These are phyloP conservation scores for Hydrophis major DNA, from an alignment of 2,797 vertebrate species.

Conservation along the genomic window DNA sequence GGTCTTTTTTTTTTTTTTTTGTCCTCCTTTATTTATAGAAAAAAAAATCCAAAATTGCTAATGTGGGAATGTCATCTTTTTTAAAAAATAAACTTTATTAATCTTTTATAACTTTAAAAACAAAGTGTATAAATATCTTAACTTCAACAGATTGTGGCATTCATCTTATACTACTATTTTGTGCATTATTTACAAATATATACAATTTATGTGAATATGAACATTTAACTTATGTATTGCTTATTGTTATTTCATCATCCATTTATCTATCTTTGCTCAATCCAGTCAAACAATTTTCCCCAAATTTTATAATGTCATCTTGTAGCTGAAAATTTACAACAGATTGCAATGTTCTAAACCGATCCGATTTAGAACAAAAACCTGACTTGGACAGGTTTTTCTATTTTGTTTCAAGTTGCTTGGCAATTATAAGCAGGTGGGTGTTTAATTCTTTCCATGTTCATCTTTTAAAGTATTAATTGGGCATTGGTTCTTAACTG, in stretches of 20 bases:
- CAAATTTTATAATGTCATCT: neutral
- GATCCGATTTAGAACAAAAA: slow-evolving; percentile 38
- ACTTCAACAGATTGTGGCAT: no score
- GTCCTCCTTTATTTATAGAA: neutral
- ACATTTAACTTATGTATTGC: no score
- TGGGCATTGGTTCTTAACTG: neutral
- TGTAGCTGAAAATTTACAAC: slow-evolving; percentile 28
- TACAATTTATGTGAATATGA: no score
- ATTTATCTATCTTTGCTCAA: no score
- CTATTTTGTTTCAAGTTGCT: slow-evolving; percentile 47
- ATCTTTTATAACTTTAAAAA: no score
- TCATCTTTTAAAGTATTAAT: neutral
- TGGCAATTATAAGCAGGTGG: slow-evolving; percentile 50
- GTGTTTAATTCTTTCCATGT: slow-evolving; percentile 41
- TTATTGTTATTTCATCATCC: no score
- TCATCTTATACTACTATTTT: no score
- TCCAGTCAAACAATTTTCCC: no score
- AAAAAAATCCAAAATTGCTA: neutral
- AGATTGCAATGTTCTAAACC: slow-evolving; percentile 33
- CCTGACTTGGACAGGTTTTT: slow-evolving; percentile 18
- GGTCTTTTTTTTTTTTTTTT: neutral
- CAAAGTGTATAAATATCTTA: no score
- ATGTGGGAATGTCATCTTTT: slow-evolving; percentile 2
- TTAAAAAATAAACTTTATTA: no score
- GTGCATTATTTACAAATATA: no score